These are phyloP conservation scores for Scaptodrosophila latifasciaeformis DNA, from an alignment of 2,888 invertebrate species.

Conservation along the genomic window DNA sequence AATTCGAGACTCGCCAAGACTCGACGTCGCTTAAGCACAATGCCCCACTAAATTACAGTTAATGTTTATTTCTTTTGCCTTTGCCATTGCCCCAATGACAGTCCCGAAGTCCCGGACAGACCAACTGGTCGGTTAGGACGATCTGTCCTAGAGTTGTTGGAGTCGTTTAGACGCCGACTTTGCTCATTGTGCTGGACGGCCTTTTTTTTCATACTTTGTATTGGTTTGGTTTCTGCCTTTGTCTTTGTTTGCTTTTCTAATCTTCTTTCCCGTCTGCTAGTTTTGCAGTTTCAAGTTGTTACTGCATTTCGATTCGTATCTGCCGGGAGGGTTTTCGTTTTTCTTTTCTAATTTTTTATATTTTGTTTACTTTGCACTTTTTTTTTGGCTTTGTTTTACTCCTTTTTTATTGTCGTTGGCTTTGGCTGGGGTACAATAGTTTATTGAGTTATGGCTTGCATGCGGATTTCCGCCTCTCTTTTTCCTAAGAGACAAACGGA, in stretches of 20 bases:
- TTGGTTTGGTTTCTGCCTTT: conserved; percentile 39
- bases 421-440: conserved; percentile 58
- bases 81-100: conserved; percentile 32
- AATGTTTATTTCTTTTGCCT: conserved; percentile 62
- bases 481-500: not conserved
- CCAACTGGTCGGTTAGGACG: not conserved
- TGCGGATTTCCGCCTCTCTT: conserved; percentile 59
- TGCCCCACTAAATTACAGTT: conserved; percentile 68
- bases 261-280: conserved; percentile 41
- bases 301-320: conserved; percentile 67
- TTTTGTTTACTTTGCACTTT: conserved; percentile 21
- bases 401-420: conserved; percentile 28
- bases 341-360: conserved; percentile 41
- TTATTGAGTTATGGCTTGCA: conserved; percentile 68
- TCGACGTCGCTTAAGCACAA: conserved; percentile 69
- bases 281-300: conserved; percentile 34
- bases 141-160: not conserved
- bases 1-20: conserved; percentile 45
- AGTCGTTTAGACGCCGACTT: not conserved
- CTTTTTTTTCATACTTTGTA: conserved; percentile 18
- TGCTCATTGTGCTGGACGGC: not conserved
- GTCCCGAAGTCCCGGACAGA: conserved; percentile 18
- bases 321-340: conserved; percentile 25
- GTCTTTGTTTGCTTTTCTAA: conserved; percentile 66
- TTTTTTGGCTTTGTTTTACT: conserved; percentile 31